These are phyloP conservation scores for Poeciliopsis paucimaculata DNA, from an alignment of 2,797 vertebrate genomes.

Conservation along the genomic window DNA sequence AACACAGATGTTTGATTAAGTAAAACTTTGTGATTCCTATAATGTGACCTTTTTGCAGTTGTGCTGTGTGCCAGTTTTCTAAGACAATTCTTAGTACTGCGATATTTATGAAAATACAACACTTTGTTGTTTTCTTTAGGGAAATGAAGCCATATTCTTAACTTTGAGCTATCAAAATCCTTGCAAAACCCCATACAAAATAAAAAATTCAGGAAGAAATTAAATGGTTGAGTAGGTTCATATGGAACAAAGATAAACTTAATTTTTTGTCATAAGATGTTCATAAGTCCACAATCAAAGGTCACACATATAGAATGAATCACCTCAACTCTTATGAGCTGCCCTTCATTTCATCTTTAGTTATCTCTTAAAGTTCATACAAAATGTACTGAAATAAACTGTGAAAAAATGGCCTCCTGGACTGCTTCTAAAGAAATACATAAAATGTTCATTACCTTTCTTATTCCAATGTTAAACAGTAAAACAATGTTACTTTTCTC, in stretches of 20 bases:
- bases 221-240: constrained; percentile 10
- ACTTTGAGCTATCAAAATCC: not conserved
- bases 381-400: not conserved
- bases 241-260: constrained; percentile 42
- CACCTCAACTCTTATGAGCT: constrained; percentile 48
- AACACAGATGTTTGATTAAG: not conserved
- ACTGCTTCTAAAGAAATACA: not conserved
- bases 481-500: not conserved
- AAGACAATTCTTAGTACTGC: not conserved
- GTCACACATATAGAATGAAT: constrained; percentile 26
- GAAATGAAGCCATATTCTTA: not conserved
- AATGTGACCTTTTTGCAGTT: not conserved
- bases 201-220: not conserved
- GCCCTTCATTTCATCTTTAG: constrained; percentile 9
- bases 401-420: not conserved
- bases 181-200: not conserved
- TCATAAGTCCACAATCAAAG: constrained; percentile 25
- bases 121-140: not conserved
- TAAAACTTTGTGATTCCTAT: not conserved
- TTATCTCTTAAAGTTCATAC: constrained; percentile 20
- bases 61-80: not conserved
- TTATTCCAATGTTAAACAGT: not conserved
- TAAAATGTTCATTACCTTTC: not conserved
- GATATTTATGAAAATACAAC: not conserved
- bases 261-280: constrained; percentile 20